phyloP scores from a whole-genome alignment of 2,797 vertebrate genomes.

The Sebastes jordani region DNA sequence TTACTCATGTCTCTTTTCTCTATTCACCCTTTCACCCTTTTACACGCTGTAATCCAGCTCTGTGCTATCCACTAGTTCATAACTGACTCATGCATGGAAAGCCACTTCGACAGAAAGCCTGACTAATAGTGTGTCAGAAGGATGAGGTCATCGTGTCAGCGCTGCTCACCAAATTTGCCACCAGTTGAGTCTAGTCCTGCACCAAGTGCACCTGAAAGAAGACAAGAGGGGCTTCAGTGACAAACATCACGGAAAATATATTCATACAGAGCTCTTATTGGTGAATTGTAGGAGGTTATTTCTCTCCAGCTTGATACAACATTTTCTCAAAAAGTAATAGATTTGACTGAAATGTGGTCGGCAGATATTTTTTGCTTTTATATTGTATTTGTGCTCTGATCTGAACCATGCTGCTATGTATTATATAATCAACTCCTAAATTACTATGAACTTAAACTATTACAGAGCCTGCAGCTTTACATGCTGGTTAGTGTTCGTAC shows the following conservation, averaged over 20 bases:
- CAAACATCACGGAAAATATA: not conserved
- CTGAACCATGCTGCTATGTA: not conserved
- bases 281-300: not conserved
- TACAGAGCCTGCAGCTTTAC: not conserved
- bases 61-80: not conserved
- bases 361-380: not conserved
- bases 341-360: not conserved
- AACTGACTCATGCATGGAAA: constrained; percentile 33
- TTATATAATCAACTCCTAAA: not conserved
- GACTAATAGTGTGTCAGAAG: constrained; percentile 26
- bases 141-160: not conserved
- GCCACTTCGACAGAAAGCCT: not conserved
- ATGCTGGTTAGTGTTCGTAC: not conserved
- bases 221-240: not conserved
- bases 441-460: not conserved
- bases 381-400: not conserved
- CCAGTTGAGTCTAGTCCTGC: constrained; percentile 69
- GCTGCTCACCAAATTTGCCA: constrained; percentile 73
- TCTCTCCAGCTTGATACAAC: not conserved
- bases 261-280: not conserved
- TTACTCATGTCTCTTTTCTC: constrained; percentile 7
- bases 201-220: constrained; percentile 66
- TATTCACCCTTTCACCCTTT: not conserved
- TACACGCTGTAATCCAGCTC: not conserved
- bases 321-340: not conserved